Evolutionary conservation across 2,888 invertebrate species (phyloP).

Genomic region (Drosophila melanosoma): DNA sequence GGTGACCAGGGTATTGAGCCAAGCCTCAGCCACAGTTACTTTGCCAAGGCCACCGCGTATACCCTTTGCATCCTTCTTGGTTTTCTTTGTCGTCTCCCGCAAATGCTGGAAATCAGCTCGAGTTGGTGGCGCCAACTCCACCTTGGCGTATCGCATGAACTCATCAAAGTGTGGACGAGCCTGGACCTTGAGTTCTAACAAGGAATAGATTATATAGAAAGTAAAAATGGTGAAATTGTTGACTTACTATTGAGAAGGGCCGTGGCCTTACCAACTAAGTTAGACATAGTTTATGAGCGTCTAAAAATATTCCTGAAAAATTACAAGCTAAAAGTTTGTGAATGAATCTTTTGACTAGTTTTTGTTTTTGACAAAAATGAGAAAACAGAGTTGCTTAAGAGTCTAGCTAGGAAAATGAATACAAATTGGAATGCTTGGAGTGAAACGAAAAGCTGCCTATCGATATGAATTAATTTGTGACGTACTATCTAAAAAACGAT

Average conservation of each 20-base stretch:
- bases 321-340: conserved; percentile 7
- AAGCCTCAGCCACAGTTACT: conserved; percentile 50
- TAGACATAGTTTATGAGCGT: conserved; percentile 43
- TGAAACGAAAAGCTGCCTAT: conserved; percentile 21
- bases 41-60: conserved; percentile 26
- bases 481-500: neutral
- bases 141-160: conserved; percentile 68
- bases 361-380: conserved; percentile 12
- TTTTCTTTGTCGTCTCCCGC: conserved; percentile 29
- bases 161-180: conserved; percentile 62
- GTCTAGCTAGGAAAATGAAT: neutral
- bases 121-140: conserved; percentile 62
- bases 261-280: conserved; percentile 34
- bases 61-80: conserved; percentile 42
- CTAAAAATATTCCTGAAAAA: neutral
- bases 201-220: neutral
- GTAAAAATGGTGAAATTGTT: neutral
- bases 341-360: conserved; percentile 12
- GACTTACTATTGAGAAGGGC: conserved; percentile 55
- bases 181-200: conserved; percentile 38
- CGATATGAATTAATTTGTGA: neutral
- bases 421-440: conserved; percentile 11
- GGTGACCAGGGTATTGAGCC: conserved; percentile 65
- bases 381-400: conserved; percentile 16
- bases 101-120: conserved; percentile 56